Conservation (phyloP, 1,140 invertebrate species). For the Drosophila kepulauana region DNA sequence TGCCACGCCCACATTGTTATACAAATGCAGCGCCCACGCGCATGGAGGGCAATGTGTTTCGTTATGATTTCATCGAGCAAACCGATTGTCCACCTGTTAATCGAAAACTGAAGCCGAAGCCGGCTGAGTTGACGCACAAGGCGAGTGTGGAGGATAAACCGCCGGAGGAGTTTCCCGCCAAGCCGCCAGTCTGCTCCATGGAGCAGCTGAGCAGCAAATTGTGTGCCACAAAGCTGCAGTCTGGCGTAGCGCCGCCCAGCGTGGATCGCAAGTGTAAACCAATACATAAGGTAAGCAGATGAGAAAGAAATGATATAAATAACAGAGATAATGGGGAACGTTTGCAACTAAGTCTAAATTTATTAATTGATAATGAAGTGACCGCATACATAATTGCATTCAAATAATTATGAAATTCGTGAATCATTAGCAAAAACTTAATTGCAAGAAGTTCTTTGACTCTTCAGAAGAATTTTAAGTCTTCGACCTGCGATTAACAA, state of each 20-base stretch:
- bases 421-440: too few relatives aligned
- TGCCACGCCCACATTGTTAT: conserved; percentile 88
- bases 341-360: too few relatives aligned
- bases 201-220: conserved; percentile 70
- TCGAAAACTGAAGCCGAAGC: conserved; percentile 91
- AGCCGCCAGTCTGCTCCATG: conserved; percentile 61
- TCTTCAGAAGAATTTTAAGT: too few relatives aligned
- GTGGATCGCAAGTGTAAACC: conserved; percentile 81
- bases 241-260: conserved; percentile 59
- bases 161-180: conserved; percentile 67
- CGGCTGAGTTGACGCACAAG: conserved; percentile 5
- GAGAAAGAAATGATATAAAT: too few relatives aligned
- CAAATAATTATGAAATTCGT: not conserved
- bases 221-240: conserved; percentile 72
- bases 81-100: conserved; percentile 90
- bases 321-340: too few relatives aligned
- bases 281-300: conserved; percentile 66
- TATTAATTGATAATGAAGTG: too few relatives aligned
- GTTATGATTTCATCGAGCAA: conserved; percentile 86
- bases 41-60: conserved; percentile 87
- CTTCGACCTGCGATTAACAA: too few relatives aligned
- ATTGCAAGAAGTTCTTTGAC: too few relatives aligned
- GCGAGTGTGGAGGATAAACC: conserved; percentile 68
- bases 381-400: not conserved
- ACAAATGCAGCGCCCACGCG: conserved; percentile 89